A percentile compares a stretch with the other conserved stretches of the same genome.
These are phyloP conservation scores for Zygogramma bicolorata DNA, from an alignment of 2,888 invertebrate species.

Conservation along the genomic window DNA sequence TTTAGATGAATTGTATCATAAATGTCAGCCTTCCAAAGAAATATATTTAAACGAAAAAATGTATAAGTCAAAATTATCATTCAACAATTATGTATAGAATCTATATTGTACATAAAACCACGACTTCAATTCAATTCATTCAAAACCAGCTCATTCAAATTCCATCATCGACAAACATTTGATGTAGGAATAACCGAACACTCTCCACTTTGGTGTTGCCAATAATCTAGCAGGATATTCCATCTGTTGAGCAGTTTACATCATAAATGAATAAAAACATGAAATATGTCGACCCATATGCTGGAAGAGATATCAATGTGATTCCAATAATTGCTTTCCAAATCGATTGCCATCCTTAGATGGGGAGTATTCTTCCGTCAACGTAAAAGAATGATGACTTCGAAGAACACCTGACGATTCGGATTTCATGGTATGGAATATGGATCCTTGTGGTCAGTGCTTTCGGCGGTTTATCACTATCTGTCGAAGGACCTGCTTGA, in stretches of 20 bases:
- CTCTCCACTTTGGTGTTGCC: neutral
- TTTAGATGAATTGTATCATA: no score
- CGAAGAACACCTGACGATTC: neutral
- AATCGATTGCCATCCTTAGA: constrained; percentile 8
- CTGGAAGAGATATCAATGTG: constrained; percentile 13
- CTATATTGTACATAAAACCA: no score
- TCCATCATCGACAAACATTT: no score
- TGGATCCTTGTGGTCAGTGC: neutral
- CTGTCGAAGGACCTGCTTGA: no score
- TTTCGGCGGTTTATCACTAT: no score
- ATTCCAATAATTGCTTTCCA: constrained; percentile 17
- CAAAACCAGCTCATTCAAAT: no score
- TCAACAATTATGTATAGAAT: no score
- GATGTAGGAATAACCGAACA: no score
- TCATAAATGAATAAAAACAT: constrained; percentile 22
- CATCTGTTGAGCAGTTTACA: constrained; percentile 15
- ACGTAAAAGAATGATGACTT: constrained; percentile 7
- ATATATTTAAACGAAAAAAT: no score
- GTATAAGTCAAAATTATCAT: no score
- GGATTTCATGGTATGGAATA: neutral
- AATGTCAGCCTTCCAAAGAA: no score
- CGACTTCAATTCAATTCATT: no score
- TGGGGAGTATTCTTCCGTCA: neutral
- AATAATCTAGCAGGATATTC: neutral
- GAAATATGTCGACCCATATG: constrained; percentile 16